Base-by-base conservation (phyloP, 2,113 vertebrate genomes). In the Archocentrus centrarchus region DNA sequence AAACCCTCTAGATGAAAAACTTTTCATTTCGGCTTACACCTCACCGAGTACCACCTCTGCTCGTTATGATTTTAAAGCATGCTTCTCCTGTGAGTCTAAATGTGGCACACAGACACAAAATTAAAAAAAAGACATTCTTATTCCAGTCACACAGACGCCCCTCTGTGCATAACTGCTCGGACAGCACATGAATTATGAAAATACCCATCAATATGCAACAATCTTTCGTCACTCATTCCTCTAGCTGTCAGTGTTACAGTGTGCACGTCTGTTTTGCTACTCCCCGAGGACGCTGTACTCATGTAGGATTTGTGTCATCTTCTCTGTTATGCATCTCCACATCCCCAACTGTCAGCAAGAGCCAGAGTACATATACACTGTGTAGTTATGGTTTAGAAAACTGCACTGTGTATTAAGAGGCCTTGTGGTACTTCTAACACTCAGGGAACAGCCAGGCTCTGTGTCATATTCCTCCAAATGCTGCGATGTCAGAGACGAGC, bases 111-210 rank as follows among this genome's bases (percentile, higher is more conserved):
- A 1, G 7, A 55, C 9, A 24, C 3, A 77, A 63, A 75, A 13
- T 3, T 3, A 30, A 30, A 18, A 59, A 37, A 13, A 22, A 17
- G 2, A 44, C 6, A 83, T 87, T 90, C 14, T 68, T 86, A 92
- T 93, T 92, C 83, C 80, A 84, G 27, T 59, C 84, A 66, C 79
- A 73, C 59, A 53, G 50, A 24, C 27, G 6, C 59, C 3, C 47
- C 53, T 20, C 70, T 73, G 47, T 70, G 81, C 55, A 58, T 37
- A 86, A 86, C 77, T 68, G 84, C 90, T 87, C 57, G 80, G 83
- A 85, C 61, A 70, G 84, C 83, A 86, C 87, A 88, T 91, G 83
- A 84, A 93, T 93, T 88, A 92, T 92, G 82, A 90, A 92, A 64
- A 86, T 20, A 59, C 6, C 75, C 84, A 88, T 89, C 77, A 87